Evolutionary conservation across 2,797 vertebrate genomes (phyloP).

Genomic region (Poeciliopsis turneri): DNA sequence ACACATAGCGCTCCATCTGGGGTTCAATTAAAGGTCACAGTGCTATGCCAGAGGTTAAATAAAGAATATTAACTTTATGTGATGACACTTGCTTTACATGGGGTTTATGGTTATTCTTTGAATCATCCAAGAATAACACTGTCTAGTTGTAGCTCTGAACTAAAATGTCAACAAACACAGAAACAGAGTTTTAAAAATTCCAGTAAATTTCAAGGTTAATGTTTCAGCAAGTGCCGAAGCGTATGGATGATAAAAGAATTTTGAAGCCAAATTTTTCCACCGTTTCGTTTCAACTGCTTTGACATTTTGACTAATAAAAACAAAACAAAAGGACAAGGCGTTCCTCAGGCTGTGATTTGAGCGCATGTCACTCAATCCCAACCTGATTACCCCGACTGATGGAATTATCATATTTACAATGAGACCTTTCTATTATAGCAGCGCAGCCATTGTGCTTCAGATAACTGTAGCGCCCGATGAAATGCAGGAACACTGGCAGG

Average conservation of each 20-base stretch:
- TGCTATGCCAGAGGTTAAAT: not conserved
- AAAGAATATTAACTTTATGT: not conserved
- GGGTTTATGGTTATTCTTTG: not conserved
- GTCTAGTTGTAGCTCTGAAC: not conserved
- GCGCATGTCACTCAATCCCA: slow-evolving; percentile 33
- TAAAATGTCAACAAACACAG: not conserved
- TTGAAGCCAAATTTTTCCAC: not conserved
- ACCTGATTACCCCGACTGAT: slow-evolving; percentile 59
- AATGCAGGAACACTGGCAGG: slow-evolving; percentile 36
- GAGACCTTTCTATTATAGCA: slow-evolving; percentile 60
- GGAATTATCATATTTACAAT: slow-evolving; percentile 68
- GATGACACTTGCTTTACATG: not conserved
- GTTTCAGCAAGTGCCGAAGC: not conserved
- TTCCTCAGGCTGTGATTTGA: slow-evolving; percentile 18
- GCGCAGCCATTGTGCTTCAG: slow-evolving; percentile 47
- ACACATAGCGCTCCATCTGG: not conserved
- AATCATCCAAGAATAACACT: not conserved
- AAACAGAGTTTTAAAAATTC: not conserved
- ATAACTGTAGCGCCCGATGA: slow-evolving; percentile 42
- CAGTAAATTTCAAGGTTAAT: not conserved
- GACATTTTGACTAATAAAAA: slow-evolving; percentile 48
- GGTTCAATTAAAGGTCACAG: not conserved
- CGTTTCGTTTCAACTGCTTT: slow-evolving; percentile 17
- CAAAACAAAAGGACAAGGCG: slow-evolving; percentile 26
- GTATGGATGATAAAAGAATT: not conserved